Evolutionary conservation across 2,113 vertebrate species (phyloP), one percentile per base, ranked within the genome.

Genomic region (Pagrus major): DNA sequence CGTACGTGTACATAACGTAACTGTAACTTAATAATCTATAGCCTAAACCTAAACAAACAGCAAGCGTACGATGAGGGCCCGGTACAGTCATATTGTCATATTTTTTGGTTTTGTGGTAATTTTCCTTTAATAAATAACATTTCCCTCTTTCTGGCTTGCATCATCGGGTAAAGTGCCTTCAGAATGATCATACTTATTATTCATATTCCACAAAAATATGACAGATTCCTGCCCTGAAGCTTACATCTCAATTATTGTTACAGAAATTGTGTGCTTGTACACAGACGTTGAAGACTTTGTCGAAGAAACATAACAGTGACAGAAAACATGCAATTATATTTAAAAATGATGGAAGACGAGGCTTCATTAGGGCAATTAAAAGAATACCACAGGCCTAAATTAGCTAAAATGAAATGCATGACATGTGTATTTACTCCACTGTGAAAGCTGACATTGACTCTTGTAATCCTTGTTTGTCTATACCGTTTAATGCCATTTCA

Each of bases 351-450:
- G 6, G 20, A 18, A 47, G 5, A 64, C 16, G 33, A 41, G 25
- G 25, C 49, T 74, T 74, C 2, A 51, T n/a, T 44, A 10, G 21
- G 39, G 54, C 54, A 41, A 78, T 68, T 29, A 68, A 83, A 82
- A 78, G 41, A 27, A 56, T 33, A 31, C 23, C 23, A 41, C 23
- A 56, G 15, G 29, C 25, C 31, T 56, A 14, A 66, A 44, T 37
- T 59, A 10, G 35, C 42, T 52, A 18, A n/a, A n/a, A 27, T 65
- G 35, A 18, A 65, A 41, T 20, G 47, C 41, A 27, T 41, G 4
- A 46, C 16, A 23, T 41, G 1, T 35, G 15, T 64, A 41, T 64
- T 76, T 63, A 42, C 7, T 18, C 15, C 42, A n/a, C 8, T 70
- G 33, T 58, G 21, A 35, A 42, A 64, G 71, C 39, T 70, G 9